Conservation (phyloP, 2,113 vertebrate species). For the Nasalis larvatus region DNA sequence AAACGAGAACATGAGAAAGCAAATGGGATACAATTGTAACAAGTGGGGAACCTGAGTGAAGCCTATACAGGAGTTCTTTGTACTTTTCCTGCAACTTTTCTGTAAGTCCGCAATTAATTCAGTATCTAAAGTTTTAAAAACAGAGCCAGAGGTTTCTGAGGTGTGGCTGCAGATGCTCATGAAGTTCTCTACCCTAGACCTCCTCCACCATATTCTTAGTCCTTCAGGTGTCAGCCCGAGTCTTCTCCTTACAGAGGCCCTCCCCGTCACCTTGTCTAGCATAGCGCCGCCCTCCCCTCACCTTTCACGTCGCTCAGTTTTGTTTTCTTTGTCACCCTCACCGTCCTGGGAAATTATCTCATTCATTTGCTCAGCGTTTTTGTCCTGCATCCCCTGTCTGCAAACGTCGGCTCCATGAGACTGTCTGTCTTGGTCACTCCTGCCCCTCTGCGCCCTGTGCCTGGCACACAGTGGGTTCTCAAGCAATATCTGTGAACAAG, state of each 20-base stretch:
- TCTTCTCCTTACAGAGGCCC: neutral
- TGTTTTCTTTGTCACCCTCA: neutral
- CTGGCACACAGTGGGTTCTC: neutral
- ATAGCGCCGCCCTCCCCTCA: neutral
- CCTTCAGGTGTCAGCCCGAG: too few relatives aligned
- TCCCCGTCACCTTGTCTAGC: neutral
- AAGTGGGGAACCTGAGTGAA: neutral
- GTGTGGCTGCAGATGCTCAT: too few relatives aligned
- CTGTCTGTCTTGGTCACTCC: neutral
- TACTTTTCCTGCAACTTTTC: neutral
- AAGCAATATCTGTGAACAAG: neutral
- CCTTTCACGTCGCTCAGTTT: accelerated
- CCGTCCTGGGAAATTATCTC: neutral
- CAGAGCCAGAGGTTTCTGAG: neutral
- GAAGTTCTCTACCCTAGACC: neutral
- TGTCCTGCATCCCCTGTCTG: neutral
- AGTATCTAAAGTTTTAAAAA: neutral
- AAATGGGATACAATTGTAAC: neutral
- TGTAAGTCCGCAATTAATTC: neutral
- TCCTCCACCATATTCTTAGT: neutral
- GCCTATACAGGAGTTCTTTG: neutral
- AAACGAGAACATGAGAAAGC: neutral
- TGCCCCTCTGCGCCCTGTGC: neutral
- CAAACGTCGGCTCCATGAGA: neutral
- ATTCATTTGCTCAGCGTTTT: neutral